Evolutionary conservation across 2,113 vertebrate species (phyloP).

Genomic region (Tragelaphus scriptus): DNA sequence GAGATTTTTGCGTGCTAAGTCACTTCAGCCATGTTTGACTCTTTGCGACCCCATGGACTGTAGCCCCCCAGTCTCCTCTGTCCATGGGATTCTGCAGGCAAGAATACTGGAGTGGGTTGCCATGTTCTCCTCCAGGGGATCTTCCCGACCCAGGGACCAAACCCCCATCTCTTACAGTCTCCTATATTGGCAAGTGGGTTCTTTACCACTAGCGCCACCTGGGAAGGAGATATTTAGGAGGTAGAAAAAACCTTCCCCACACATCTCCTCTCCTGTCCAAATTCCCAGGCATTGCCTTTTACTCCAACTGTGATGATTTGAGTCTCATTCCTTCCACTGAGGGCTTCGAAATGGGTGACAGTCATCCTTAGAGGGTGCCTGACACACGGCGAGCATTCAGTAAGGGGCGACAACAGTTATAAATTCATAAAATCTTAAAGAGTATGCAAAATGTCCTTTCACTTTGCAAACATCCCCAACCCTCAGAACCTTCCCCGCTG

Average conservation of each 20-base stretch:
- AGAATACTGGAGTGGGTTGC: background rate
- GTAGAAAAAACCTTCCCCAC: background rate
- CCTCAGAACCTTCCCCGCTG: background rate
- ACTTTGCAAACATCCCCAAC: background rate
- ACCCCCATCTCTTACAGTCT: background rate
- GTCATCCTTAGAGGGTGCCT: background rate
- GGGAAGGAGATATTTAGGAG: background rate
- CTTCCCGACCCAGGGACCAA: background rate
- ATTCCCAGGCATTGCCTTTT: background rate
- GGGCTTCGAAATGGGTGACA: background rate
- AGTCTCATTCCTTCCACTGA: background rate
- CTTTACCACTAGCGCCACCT: background rate
- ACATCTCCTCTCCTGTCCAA: background rate
- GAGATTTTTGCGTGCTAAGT: background rate
- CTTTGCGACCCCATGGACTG: background rate
- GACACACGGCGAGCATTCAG: background rate
- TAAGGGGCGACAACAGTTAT: accelerated
- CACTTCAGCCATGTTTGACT: background rate
- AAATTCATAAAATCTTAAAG: background rate
- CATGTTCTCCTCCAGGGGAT: background rate
- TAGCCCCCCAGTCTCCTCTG: background rate
- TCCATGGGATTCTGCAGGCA: background rate
- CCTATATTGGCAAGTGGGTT: background rate
- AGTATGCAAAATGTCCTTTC: background rate
- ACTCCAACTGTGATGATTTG: background rate